Base-by-base conservation (phyloP, 1,140 invertebrate species). In the Cecropterus lyciades region DNA sequence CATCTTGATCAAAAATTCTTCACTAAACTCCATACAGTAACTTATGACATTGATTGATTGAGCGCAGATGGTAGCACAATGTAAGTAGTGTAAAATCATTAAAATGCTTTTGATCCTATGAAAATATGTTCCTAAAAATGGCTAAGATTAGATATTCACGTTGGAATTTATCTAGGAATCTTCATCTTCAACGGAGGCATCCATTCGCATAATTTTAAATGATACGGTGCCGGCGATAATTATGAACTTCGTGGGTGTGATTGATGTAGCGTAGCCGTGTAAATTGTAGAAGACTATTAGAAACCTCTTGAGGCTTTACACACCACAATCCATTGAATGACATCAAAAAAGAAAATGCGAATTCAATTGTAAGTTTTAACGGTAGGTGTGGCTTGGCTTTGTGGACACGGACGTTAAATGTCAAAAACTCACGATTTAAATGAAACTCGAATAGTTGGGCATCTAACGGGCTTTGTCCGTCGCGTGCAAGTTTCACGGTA, bases 401-500 rank as follows among this genome's bases (percentile, higher is more conserved):
- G 77, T 80, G 70, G 68, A 74, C 49, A 75, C 66, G 76, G 74
- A 65, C 65, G 69, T 68, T 67, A 70, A 72, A 80, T 68, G 72
- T 70, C 66, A 75, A 81, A 73, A 73, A 66, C 67, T 62, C 46
- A 62, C 62, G 72, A 74, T 82, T 75, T 76, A 82, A 87, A 87
- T 88, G 72, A 82, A 85, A 78, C 77, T 80, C 75, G 74, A 84
- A 90, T 90, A 68, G 73, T 83, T 73, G 77, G 70, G 77, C 72
- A 71, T 77, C 65, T 84, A 87, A 84, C 88, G 81, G 82, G 66
- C 70, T 79, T 88, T 88, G 84, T 88, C 62, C 69, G 67, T 77
- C 76, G 80, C 74, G 77, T 78, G 76, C 77, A 73, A 80, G 80
- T 84, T 91, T 89, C 82, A 89, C 75, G 88, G 76, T 82, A 76